Base-by-base conservation (phyloP, 2,888 invertebrate genomes). In the Oasisia sp. region DNA sequence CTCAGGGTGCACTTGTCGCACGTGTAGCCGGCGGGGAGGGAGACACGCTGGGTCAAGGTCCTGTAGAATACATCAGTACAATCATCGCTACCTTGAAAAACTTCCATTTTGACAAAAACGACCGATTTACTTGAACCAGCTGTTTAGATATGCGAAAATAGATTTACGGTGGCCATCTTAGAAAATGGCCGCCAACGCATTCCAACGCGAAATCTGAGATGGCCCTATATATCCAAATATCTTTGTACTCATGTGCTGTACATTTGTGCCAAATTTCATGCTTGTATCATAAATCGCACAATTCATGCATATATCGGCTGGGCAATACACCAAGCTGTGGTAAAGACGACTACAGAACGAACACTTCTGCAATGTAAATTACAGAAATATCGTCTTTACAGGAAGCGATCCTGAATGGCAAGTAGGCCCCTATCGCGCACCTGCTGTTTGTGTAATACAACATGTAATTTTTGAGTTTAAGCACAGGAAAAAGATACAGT, bases 1-100 rank as follows among this genome's bases (percentile, higher is more conserved):
- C 99, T 97, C 89, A 99, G 97, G 0, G 98, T 98, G 96, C 99
- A 99, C 96, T 98, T 98, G 93, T 97, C 97, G 96, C 99, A 99
- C 89, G 97, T 97, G 95, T 98, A 98, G 96, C 98, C 97, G 89
- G 97, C 96, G 0, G 99, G 99, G 91, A 99, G 97, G 32, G 90
- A 90, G 27, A 90, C 38, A 27, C 74, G 14, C 27, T 74, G 74
- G 3, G 74, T 74, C 27, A n/a, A 74, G 14, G n/a, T 74, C 74
- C 74, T 74, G 27, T 27, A 27, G 7, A 19, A 74, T 3, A 5
- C 74, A 74, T 27, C 14, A 74, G 27, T 27, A 74, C 0, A 74
- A 27, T 74, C 27, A 27, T 27, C 7, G 27, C 27, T 27, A 38
- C 38, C 38, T 38, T 38, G 38, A 38, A 38, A 38, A 1, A 38